Conservation (phyloP, 2,113 vertebrate genomes). For the Amazona vittata region DNA sequence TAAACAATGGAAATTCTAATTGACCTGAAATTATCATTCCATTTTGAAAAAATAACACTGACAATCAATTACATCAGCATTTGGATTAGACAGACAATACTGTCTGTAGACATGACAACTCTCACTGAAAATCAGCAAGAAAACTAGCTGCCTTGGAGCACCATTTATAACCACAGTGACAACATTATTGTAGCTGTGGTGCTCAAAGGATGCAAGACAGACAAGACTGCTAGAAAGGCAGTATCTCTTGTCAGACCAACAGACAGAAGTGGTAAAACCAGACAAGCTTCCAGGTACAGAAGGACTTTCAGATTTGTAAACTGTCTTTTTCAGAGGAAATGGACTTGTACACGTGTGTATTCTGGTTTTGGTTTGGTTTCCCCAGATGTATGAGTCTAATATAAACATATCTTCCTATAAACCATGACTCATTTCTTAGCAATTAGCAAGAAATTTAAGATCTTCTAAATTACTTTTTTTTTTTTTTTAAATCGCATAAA, state of each 20-base stretch:
- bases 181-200: background rate
- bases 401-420: background rate
- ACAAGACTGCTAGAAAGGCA: background rate
- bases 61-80: background rate
- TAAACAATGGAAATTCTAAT: slow-evolving; percentile 23
- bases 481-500: background rate
- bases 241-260: background rate
- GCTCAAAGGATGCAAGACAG: background rate
- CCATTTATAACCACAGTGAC: background rate
- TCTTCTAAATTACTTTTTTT: background rate
- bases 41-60: background rate
- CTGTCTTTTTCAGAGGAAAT: slow-evolving; percentile 18
- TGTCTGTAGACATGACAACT: background rate
- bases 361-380: background rate
- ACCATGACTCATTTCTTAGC: background rate
- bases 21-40: slow-evolving; percentile 18
- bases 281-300: background rate
- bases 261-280: background rate
- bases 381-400: background rate
- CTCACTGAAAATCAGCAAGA: background rate
- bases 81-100: background rate
- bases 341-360: background rate
- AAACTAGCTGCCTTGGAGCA: background rate
- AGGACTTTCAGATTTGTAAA: slow-evolving; percentile 2
- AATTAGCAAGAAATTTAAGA: background rate